Conservation (phyloP, 2,113 vertebrate genomes). For the Myrmecobius fasciatus region DNA sequence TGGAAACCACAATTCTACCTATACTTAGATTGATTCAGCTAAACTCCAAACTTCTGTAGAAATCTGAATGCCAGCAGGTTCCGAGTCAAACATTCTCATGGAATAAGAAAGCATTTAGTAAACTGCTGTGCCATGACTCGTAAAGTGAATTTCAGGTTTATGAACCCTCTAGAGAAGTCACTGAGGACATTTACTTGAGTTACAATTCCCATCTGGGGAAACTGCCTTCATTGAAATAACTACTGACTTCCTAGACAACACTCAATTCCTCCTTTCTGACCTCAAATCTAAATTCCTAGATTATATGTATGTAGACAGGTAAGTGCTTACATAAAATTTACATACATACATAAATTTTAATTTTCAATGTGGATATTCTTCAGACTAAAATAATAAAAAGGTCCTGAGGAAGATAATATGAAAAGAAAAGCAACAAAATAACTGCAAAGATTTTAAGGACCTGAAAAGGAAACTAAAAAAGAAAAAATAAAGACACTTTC, state of each 20-base stretch:
- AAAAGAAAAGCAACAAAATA: constrained; percentile 54
- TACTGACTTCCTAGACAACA: background rate
- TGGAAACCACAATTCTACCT: background rate
- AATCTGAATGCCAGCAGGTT: background rate
- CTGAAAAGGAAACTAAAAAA: constrained; percentile 55
- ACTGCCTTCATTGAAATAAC: background rate
- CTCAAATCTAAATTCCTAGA: background rate
- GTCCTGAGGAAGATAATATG: constrained; percentile 13
- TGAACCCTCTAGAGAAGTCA: background rate
- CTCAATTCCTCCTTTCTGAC: background rate
- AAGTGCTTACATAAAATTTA: background rate
- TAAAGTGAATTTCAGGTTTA: background rate
- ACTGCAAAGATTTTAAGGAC: constrained; percentile 59
- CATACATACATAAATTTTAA: background rate
- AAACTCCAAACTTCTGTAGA: background rate
- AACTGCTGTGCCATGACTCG: background rate
- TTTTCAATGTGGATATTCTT: constrained; percentile 34
- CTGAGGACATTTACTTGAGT: background rate
- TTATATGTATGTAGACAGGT: background rate
- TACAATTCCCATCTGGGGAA: background rate
- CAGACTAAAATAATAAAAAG: constrained; percentile 52
- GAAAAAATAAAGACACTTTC: constrained; percentile 39
- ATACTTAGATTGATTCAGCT: background rate
- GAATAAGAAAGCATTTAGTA: background rate
- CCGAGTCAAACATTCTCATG: background rate